Conservation (phyloP, 2,888 invertebrate genomes). For the Netelia fuscicornis region DNA sequence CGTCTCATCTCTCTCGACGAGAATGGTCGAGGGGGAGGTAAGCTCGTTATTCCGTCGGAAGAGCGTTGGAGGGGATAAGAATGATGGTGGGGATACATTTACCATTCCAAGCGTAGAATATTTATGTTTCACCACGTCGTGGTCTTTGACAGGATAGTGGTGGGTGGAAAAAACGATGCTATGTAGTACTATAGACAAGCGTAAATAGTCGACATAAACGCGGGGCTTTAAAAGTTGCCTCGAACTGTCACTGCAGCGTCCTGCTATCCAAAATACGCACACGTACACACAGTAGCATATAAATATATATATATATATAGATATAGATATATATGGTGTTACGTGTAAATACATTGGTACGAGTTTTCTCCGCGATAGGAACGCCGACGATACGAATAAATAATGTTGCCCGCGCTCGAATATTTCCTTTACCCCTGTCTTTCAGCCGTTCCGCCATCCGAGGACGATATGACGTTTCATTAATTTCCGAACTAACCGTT, state of each 20-base stretch:
- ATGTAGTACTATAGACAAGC: constrained; percentile 20
- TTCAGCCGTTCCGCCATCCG: constrained; percentile 1
- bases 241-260: constrained; percentile 17
- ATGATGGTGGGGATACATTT: constrained; percentile 3
- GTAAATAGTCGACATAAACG: constrained; percentile 51
- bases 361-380: not conserved
- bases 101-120: constrained; percentile 38
- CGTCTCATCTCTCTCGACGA: not conserved
- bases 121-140: constrained; percentile 53
- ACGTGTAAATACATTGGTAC: too few relatives aligned
- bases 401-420: constrained; percentile 34
- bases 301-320: not conserved
- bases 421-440: constrained; percentile 16
- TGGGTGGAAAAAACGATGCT: constrained; percentile 53
- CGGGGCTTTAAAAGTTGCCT: constrained; percentile 52
- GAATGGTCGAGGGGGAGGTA: not conserved
- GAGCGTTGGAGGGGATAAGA: constrained; percentile 1
- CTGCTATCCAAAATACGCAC: not conserved
- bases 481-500: constrained; percentile 26
- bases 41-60: constrained; percentile 24
- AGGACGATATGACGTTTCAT: constrained; percentile 25
- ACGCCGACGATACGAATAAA: constrained; percentile 43
- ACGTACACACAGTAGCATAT: not conserved
- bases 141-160: constrained; percentile 32
- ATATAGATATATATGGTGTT: constrained; percentile 1